Evolutionary conservation across 2,113 vertebrate species (phyloP).

Genomic region (Muntiacus muntjak): DNA sequence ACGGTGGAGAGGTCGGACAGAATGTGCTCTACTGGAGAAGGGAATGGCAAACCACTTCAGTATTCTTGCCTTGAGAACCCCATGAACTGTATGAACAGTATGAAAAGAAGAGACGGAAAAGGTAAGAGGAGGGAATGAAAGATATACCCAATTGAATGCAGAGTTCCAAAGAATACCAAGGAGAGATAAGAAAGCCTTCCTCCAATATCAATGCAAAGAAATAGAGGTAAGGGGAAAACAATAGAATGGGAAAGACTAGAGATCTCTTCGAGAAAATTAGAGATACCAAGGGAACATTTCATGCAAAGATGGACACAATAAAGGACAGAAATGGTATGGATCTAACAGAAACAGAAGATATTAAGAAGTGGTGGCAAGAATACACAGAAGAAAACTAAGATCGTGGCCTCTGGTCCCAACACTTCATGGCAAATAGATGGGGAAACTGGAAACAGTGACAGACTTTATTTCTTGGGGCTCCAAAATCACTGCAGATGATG

Average conservation of each 20-base stretch:
- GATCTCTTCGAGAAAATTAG: not conserved
- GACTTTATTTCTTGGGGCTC: not conserved
- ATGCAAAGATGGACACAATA: not conserved
- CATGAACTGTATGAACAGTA: not conserved
- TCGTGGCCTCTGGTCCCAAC: fast-evolving
- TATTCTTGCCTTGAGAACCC: not conserved
- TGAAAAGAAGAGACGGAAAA: not conserved
- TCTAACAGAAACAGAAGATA: not conserved
- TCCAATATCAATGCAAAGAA: not conserved
- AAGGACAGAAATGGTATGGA: not conserved
- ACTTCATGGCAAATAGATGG: not conserved
- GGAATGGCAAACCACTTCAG: not conserved
- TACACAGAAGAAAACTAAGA: not conserved
- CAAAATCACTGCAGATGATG: not conserved
- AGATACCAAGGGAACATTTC: not conserved
- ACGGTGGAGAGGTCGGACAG: not conserved
- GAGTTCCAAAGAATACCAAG: not conserved
- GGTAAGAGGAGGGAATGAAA: not conserved
- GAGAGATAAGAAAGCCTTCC: not conserved
- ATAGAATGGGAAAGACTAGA: not conserved
- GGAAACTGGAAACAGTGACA: not conserved
- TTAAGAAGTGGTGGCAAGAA: not conserved
- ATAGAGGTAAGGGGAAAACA: not conserved
- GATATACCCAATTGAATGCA: not conserved
- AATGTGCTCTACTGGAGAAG: not conserved